Conservation (phyloP, 2,888 invertebrate genomes). For the Macrophya alboannulata region DNA sequence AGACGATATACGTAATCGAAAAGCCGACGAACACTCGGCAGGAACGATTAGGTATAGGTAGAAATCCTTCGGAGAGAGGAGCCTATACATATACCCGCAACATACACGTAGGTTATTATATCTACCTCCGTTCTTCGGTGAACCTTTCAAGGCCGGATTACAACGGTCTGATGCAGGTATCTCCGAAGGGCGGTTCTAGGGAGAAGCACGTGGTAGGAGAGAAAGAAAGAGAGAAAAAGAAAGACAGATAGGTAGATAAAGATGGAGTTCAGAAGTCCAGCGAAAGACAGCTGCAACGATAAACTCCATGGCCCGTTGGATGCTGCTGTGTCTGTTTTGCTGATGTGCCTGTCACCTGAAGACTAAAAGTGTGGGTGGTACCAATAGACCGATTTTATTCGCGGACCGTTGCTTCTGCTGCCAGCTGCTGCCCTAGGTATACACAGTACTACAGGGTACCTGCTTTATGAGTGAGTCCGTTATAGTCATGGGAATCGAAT, state of each 20-base stretch:
- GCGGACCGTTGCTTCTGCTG: constrained; percentile 34
- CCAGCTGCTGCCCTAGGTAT: constrained; percentile 24
- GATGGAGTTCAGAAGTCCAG: constrained; percentile 33
- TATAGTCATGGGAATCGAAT: constrained; percentile 15
- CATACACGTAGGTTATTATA: not conserved
- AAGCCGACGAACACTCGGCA: not conserved
- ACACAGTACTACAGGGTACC: not conserved
- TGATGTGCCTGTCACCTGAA: constrained; percentile 47
- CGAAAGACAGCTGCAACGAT: constrained; percentile 38
- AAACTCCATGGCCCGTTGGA: constrained; percentile 25
- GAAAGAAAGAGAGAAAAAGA: too few species aligned
- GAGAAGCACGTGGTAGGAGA: constrained; percentile 10
- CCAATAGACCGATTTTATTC: constrained; percentile 50
- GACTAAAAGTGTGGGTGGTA: constrained; percentile 46
- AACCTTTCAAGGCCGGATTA: constrained; percentile 47
- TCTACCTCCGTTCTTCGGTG: constrained; percentile 27
- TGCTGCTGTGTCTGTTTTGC: constrained; percentile 20
- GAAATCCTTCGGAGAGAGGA: constrained; percentile 12
- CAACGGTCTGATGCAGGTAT: constrained; percentile 46
- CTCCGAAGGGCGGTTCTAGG: constrained; percentile 15
- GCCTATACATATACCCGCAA: not conserved
- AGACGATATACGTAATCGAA: not conserved
- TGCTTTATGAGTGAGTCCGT: constrained; percentile 12
- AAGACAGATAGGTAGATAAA: not conserved
- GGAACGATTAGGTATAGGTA: not conserved